Percentiles rank a stretch among this genome's conserved stretches.
Evolutionary conservation across 2,797 vertebrate species (phyloP).

Genomic region (Erethizon dorsatum): DNA sequence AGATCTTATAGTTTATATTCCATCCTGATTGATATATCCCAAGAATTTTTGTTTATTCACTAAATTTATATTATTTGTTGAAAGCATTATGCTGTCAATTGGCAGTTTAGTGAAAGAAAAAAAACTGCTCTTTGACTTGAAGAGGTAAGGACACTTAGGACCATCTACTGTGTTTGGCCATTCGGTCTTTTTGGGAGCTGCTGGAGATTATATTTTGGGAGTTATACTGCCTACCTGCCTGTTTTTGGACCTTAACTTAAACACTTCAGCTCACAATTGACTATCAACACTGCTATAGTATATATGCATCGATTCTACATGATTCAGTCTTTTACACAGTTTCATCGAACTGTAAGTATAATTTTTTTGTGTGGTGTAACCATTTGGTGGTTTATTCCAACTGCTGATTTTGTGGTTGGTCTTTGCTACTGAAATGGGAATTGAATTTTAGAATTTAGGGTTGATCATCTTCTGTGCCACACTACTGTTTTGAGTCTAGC

Average conservation of each 20-base stretch:
- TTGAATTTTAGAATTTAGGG: conserved; percentile 65
- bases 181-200: neutral
- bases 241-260: conserved; percentile 89
- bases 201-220: conserved; percentile 49
- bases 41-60: conserved; percentile 57
- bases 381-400: conserved; percentile 54
- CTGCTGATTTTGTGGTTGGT: conserved; percentile 39
- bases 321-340: conserved; percentile 97
- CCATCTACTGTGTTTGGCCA: neutral
- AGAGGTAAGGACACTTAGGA: conserved; percentile 9
- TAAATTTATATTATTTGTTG: conserved; percentile 46
- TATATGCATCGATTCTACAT: conserved; percentile 99
- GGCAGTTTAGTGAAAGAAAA: conserved; percentile 45
- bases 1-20: neutral
- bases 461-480: neutral
- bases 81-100: neutral
- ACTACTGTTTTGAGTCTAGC: conserved; percentile 17
- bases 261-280: conserved; percentile 94
- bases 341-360: conserved; percentile 95
- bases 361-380: conserved; percentile 36
- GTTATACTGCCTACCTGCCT: conserved; percentile 20
- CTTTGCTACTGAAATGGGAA: conserved; percentile 49
- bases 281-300: conserved; percentile 97
- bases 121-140: conserved; percentile 20
- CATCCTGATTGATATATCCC: neutral